These are phyloP conservation scores for Cristatella mucedo DNA, from an alignment of 2,888 invertebrate genomes.

Conservation along the genomic window DNA sequence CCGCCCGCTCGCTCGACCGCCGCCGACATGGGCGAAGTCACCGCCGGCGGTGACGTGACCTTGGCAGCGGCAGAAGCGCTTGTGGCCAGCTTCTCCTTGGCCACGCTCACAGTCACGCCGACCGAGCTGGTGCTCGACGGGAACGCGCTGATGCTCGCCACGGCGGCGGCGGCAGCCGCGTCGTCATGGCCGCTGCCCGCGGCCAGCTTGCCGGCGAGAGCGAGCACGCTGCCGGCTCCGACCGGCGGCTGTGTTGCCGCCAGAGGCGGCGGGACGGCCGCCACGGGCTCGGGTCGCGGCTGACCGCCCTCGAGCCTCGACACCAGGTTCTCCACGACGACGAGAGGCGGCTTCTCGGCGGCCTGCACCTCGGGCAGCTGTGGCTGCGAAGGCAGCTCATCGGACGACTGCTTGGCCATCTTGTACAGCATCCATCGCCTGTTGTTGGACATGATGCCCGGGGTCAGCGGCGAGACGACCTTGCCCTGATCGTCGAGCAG, in stretches of 20 bases:
- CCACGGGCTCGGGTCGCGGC: not conserved
- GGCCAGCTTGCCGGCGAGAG: not conserved
- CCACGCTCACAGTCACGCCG: not conserved
- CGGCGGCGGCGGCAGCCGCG: not conserved
- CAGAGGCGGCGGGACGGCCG: not conserved
- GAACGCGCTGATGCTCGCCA: not conserved
- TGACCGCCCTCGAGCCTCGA: not conserved
- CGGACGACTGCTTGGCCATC: constrained; percentile 27
- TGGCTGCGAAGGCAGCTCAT: constrained; percentile 10
- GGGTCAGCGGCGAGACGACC: not conserved
- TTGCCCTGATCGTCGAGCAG: no score
- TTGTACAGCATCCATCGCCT: constrained; percentile 36
- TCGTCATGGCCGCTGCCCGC: no score
- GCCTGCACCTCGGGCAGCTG: no score
- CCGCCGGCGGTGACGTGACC: constrained; percentile 42
- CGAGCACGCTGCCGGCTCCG: no score
- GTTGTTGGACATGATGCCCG: constrained; percentile 20
- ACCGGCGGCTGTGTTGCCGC: no score
- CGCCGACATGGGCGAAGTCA: constrained; percentile 9
- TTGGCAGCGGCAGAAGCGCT: constrained; percentile 53
- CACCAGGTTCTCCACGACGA: constrained; percentile 45
- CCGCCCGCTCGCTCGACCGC: constrained; percentile 39
- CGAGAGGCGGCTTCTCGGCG: constrained; percentile 12
- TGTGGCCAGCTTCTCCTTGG: constrained; percentile 2
- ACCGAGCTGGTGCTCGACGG: no score